Percentiles rank a stretch among this genome's conserved stretches.
Evolutionary conservation across 2,888 invertebrate species (phyloP).

Genomic region (Operophtera brumata): DNA sequence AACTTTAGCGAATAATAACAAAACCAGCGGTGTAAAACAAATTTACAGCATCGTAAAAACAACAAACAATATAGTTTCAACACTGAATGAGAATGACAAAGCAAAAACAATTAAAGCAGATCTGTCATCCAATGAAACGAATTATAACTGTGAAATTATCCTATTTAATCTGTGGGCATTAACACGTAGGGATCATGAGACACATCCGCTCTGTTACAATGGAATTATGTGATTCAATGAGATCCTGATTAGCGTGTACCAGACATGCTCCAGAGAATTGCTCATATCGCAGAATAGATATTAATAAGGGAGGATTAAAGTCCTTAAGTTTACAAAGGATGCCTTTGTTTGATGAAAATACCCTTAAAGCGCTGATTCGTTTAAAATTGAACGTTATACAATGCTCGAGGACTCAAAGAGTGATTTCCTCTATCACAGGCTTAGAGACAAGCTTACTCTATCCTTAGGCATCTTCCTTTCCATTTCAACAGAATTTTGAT

Average conservation of each 20-base stretch:
- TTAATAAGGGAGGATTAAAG: conserved; percentile 25
- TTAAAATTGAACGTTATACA: conserved; percentile 23
- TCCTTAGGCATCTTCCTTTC: not conserved
- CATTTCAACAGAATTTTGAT: conserved; percentile 3
- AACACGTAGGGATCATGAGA: conserved; percentile 53
- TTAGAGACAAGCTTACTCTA: conserved; percentile 1
- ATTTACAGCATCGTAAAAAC: conserved; percentile 13
- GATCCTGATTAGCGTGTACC: conserved; percentile 35
- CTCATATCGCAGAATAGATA: conserved; percentile 33
- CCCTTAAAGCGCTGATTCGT: conserved; percentile 17
- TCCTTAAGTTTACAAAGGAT: conserved; percentile 26
- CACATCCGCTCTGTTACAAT: conserved; percentile 54
- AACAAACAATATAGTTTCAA: conserved; percentile 16
- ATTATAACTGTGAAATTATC: conserved; percentile 61
- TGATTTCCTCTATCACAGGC: conserved; percentile 14
- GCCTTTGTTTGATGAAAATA: conserved; percentile 20
- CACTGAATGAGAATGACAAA: conserved; percentile 38
- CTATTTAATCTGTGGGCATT: conserved; percentile 57
- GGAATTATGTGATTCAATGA: conserved; percentile 34
- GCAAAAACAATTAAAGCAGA: conserved; percentile 54
- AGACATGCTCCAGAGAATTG: conserved; percentile 21
- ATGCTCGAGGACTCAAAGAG: conserved; percentile 12
- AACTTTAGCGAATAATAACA: not conserved
- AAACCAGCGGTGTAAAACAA: conserved; percentile 5
- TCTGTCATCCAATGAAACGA: conserved; percentile 57